These are phyloP conservation scores for Leptobrachium ailaonicum DNA, from an alignment of 2,113 vertebrate genomes.

Conservation along the genomic window DNA sequence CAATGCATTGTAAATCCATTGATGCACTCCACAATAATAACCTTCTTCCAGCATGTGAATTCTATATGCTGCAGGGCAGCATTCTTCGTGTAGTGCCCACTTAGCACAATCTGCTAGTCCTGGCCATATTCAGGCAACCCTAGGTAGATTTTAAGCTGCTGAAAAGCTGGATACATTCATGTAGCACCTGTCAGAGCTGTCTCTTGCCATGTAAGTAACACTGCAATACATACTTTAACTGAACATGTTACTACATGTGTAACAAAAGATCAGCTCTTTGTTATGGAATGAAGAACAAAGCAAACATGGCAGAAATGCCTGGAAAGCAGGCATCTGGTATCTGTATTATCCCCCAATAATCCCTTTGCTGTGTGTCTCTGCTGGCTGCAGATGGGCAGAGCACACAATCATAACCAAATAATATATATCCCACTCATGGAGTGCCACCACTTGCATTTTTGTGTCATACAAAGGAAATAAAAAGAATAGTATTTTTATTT, in stretches of 20 bases:
- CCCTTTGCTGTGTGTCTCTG: not conserved
- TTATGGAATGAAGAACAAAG: slow-evolving; percentile 1
- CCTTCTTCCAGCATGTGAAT: too few species aligned
- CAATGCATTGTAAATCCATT: too few species aligned
- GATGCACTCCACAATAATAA: too few species aligned
- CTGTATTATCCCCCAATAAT: slow-evolving; percentile 20
- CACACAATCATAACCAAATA: not conserved
- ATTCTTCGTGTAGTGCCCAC: too few species aligned
- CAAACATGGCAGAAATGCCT: not conserved
- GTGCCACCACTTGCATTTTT: too few species aligned
- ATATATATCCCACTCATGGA: not conserved
- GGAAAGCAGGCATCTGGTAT: slow-evolving; percentile 11
- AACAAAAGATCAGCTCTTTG: not conserved
- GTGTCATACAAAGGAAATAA: too few species aligned
- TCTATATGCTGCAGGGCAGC: too few species aligned
- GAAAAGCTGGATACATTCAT: not conserved
- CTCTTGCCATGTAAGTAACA: not conserved
- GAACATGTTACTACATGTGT: not conserved
- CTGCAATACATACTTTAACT: not conserved
- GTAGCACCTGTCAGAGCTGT: not conserved
- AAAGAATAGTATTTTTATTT: too few species aligned
- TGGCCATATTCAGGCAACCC: too few species aligned
- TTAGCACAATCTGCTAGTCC: too few species aligned
- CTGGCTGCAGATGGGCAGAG: slow-evolving; percentile 1
- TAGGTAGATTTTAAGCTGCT: too few species aligned